Evolutionary conservation across 2,888 invertebrate species (phyloP).

Genomic region (Yponomeuta plumbellus): DNA sequence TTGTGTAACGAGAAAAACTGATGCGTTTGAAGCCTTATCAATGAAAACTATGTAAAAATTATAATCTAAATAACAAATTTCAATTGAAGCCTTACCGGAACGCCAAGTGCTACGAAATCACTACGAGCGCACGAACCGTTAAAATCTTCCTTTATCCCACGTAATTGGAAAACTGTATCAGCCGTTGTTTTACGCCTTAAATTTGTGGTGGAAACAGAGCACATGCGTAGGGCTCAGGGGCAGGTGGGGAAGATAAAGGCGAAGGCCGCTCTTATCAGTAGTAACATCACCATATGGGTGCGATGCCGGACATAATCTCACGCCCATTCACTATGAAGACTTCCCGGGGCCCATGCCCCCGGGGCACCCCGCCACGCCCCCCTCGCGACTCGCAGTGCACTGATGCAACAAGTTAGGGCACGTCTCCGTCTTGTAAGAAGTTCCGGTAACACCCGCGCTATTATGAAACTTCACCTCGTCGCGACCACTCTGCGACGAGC

Average conservation of each 20-base stretch:
- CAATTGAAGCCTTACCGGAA: too few species aligned
- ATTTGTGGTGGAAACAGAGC: not conserved
- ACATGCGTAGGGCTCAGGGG: slow-evolving; percentile 45
- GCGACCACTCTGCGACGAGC: not conserved
- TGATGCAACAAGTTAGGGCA: slow-evolving; percentile 73
- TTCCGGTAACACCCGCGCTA: slow-evolving; percentile 40
- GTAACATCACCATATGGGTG: slow-evolving; percentile 73
- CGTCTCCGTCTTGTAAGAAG: slow-evolving; percentile 59
- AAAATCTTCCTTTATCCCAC: not conserved
- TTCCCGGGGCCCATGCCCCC: slow-evolving; percentile 36
- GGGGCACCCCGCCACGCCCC: slow-evolving; percentile 39
- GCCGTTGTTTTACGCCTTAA: not conserved
- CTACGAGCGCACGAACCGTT: not conserved
- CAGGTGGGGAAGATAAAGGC: slow-evolving; percentile 53
- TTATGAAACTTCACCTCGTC: not conserved
- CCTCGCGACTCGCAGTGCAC: slow-evolving; percentile 52
- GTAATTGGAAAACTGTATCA: not conserved
- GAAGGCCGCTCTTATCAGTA: slow-evolving; percentile 72
- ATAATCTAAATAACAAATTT: too few species aligned
- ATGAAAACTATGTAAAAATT: too few species aligned
- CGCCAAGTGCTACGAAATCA: not conserved
- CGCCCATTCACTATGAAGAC: slow-evolving; percentile 75
- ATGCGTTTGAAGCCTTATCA: too few species aligned
- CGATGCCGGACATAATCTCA: slow-evolving; percentile 65
- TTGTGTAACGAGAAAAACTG: too few species aligned